These are phyloP conservation scores for Micronycteris hirsuta DNA, from an alignment of 2,113 vertebrate species.

Conservation along the genomic window DNA sequence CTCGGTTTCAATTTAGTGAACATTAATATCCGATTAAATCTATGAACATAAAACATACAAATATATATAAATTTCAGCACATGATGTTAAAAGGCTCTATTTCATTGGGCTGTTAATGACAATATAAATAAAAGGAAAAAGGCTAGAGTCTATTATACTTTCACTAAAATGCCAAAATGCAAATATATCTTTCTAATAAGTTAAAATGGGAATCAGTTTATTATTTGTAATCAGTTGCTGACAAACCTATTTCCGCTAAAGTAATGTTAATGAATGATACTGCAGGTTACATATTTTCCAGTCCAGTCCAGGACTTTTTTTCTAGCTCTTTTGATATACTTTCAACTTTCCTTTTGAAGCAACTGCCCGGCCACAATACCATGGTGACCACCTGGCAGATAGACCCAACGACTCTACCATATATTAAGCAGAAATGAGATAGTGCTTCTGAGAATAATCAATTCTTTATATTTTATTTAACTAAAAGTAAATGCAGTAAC, in stretches of 20 bases:
- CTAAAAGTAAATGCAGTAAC: neutral
- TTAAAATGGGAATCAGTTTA: conserved; percentile 24
- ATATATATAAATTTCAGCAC: conserved; percentile 12
- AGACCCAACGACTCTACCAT: accelerated
- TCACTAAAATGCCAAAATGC: conserved; percentile 38
- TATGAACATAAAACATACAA: conserved; percentile 42
- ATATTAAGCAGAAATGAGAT: neutral
- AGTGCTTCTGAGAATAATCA: neutral
- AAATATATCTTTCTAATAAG: conserved; percentile 53
- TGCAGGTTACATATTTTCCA: neutral
- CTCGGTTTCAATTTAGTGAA: conserved; percentile 44
- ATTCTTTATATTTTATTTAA: neutral
- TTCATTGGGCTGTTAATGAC: conserved; percentile 49
- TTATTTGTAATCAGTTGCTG: conserved; percentile 29
- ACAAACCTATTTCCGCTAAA: neutral
- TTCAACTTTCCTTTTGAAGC: neutral
- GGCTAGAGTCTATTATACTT: neutral
- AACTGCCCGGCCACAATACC: neutral
- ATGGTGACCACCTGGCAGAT: neutral
- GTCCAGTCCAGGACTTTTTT: neutral
- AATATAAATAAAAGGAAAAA: conserved; percentile 46
- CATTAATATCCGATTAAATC: conserved; percentile 53
- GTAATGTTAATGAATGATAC: neutral
- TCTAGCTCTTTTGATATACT: neutral
- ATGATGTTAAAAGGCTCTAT: conserved; percentile 20